phyloP scores from a whole-genome alignment of 2,888 invertebrate genomes.

The Polietes domitor region DNA sequence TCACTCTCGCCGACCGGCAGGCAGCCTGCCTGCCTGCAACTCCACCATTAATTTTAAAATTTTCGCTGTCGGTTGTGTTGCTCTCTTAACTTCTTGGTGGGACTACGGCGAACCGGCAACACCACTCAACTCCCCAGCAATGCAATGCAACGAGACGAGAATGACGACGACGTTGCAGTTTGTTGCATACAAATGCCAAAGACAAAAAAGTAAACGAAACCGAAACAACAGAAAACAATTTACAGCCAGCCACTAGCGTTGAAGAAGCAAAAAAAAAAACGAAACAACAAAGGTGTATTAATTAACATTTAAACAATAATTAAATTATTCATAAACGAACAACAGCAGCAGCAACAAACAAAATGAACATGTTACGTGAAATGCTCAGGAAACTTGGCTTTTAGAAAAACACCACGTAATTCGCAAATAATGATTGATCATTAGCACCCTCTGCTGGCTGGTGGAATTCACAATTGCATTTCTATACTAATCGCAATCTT shows the following conservation, averaged over 20 bases:
- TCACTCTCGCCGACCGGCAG: constrained; percentile 5
- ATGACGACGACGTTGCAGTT: constrained; percentile 42
- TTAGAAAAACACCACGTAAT: not conserved
- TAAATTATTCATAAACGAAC: constrained; percentile 77
- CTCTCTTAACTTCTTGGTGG: constrained; percentile 27
- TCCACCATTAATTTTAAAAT: constrained; percentile 17
- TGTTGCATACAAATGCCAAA: constrained; percentile 59
- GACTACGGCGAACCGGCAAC: not conserved
- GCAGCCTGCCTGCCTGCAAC: not conserved
- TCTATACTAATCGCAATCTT: no score
- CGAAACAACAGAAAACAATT: constrained; percentile 44
- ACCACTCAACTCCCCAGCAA: not conserved
- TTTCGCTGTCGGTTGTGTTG: not conserved
- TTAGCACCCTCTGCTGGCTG: not conserved
- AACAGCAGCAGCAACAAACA: constrained; percentile 34
- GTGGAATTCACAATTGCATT: no score
- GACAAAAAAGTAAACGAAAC: constrained; percentile 30
- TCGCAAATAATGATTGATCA: constrained; percentile 20
- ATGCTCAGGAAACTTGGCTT: not conserved
- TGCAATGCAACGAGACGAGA: constrained; percentile 1
- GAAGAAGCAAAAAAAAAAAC: not conserved
- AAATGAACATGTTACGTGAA: constrained; percentile 43
- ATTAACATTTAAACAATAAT: constrained; percentile 80
- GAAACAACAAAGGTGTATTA: constrained; percentile 75
- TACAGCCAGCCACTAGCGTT: not conserved